A percentile compares a stretch with the other conserved stretches of the same genome.
These are phyloP conservation scores for Psephotus haematonotus DNA, from an alignment of 2,113 vertebrate genomes.

Conservation along the genomic window DNA sequence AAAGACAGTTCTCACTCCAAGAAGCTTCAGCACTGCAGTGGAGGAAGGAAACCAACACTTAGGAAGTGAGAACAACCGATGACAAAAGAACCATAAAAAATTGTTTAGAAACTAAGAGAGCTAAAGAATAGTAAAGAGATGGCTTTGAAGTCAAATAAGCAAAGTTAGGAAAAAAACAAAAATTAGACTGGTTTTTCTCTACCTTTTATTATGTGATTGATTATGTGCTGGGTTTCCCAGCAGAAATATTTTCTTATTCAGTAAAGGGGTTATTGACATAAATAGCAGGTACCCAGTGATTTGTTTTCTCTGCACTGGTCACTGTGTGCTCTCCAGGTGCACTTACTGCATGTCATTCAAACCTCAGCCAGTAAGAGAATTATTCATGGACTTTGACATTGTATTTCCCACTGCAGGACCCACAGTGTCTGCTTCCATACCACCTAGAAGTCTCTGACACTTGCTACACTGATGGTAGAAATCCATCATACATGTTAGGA, in stretches of 20 bases:
- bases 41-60: background rate
- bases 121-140: background rate
- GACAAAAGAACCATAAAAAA: background rate
- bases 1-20: background rate
- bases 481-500: background rate
- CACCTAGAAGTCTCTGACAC: background rate
- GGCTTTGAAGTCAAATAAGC: background rate
- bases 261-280: background rate
- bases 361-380: background rate
- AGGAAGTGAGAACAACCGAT: background rate
- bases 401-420: background rate
- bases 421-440: background rate
- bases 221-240: background rate
- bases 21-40: background rate
- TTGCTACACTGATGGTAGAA: background rate
- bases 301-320: background rate
- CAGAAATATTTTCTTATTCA: background rate
- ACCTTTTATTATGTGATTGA: background rate
- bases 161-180: background rate
- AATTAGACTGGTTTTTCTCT: background rate
- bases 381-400: background rate
- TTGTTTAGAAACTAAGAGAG: background rate
- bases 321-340: background rate
- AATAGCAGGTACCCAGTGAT: background rate
- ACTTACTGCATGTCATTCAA: background rate